A percentile compares a stretch with the other conserved stretches of the same genome.
Conservation (phyloP, 2,888 invertebrate species). For the Megalurothrips usitatus region DNA sequence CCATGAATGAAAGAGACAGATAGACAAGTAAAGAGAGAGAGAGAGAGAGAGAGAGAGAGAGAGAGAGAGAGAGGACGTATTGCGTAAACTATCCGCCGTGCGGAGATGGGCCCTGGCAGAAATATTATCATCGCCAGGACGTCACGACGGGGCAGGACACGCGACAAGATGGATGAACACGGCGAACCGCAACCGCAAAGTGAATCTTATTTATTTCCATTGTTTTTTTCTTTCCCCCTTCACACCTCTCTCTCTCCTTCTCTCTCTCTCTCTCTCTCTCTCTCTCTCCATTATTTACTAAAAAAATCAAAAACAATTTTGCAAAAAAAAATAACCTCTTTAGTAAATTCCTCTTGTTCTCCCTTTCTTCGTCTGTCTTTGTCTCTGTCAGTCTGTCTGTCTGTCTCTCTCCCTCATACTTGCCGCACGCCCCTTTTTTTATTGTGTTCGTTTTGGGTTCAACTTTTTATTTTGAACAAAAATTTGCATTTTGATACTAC, state of each 20-base stretch:
- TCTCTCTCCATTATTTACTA: too few species aligned
- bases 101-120: background rate
- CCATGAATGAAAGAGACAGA: too few species aligned
- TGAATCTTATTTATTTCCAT: background rate
- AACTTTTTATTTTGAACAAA: too few species aligned
- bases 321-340: too few species aligned
- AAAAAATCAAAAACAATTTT: too few species aligned
- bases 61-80: background rate
- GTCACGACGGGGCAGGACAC: background rate
- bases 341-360: too few species aligned
- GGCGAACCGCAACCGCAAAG: background rate
- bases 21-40: background rate
- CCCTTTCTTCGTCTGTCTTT: too few species aligned
- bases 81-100: background rate
- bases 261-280: background rate
- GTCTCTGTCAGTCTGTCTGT: too few species aligned
- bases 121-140: conserved; percentile 16
- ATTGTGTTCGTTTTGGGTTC: background rate
- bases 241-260: too few species aligned
- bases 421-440: background rate
- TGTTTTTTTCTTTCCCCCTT: background rate
- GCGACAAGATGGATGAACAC: conserved; percentile 6
- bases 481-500: background rate
- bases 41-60: background rate
- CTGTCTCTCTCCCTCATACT: background rate